Base-by-base conservation (phyloP, 2,888 invertebrate genomes). In the Crocallis elinguaria region DNA sequence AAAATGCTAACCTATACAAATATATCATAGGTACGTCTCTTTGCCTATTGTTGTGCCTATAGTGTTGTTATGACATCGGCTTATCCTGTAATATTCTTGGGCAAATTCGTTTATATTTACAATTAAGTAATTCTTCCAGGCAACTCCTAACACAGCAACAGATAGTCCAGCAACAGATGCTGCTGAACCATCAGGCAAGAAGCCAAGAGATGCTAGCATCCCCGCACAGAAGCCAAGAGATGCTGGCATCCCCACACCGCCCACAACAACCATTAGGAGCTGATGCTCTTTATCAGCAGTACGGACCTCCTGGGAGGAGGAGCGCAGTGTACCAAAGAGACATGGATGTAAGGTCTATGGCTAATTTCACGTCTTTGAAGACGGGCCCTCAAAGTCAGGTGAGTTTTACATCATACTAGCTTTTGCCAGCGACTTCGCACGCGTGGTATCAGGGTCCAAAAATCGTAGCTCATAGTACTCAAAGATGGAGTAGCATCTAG, bases 131-230 rank as follows among this genome's bases (percentile, higher is more conserved):
- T n/a, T 33, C 7, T 66, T 66, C 2, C 79, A 90, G 90, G 48
- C 89, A 86, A 69, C 58, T 89, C 55, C 83, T 88, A 69, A 90
- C 92, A 60, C 92, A 93, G 50, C 92, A 92, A 50, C 92, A 92
- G 51, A 80, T 88, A 60, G 83, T 83, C 0, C 92, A 92, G 45
- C 92, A 92, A 42, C 92, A 92, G 56, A 83, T 92, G 77, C 74
- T 92, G 60, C 69, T 92, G 42, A 91, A 79, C 55, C 91, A 90
- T 43, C 92, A 92, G 64, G 88, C 92, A 2, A 84, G 93, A 61
- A 93, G 93, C 3, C 93, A 93, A 63, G 93, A 93, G 73, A 90
- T 93, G 86, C 73, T 93, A 33, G 86, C 92, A 1, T 82, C 89
- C 1, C 82, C 84, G 4, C 79, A 86, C 54, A 84, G 93, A 62